A percentile compares a stretch with the other conserved stretches of the same genome.
These are phyloP conservation scores for Oligia strigilis DNA, from an alignment of 2,888 invertebrate species.

Conservation along the genomic window DNA sequence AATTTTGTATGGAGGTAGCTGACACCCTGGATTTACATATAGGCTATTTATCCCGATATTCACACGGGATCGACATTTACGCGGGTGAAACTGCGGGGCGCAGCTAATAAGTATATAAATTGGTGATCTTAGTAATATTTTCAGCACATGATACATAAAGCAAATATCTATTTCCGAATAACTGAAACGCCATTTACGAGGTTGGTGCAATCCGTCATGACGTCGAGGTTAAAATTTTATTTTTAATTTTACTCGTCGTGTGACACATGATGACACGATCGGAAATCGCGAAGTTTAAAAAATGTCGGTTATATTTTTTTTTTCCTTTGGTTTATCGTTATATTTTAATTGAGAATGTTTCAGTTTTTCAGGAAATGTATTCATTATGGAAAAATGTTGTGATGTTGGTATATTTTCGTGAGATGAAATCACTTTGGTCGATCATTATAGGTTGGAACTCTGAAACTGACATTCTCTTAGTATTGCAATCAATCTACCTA, in stretches of 20 bases:
- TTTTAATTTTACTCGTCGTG: constrained; percentile 18
- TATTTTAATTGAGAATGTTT: constrained; percentile 6
- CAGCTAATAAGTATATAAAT: too few relatives aligned
- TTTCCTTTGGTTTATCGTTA: constrained; percentile 7
- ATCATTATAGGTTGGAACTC: background rate
- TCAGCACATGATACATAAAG: constrained; percentile 1
- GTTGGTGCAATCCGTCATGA: constrained; percentile 23
- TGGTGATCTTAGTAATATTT: background rate
- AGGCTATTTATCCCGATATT: too few relatives aligned
- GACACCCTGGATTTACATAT: too few relatives aligned
- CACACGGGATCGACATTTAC: too few relatives aligned
- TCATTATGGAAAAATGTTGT: constrained; percentile 15
- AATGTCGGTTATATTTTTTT: constrained; percentile 41
- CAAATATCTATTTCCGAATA: constrained; percentile 43
- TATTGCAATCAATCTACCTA: background rate
- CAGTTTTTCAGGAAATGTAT: constrained; percentile 24
- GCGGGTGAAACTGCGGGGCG: too few relatives aligned
- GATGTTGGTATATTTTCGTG: constrained; percentile 1
- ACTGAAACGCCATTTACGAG: constrained; percentile 8
- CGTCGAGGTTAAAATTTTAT: constrained; percentile 2
- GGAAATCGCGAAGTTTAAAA: constrained; percentile 43
- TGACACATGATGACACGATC: constrained; percentile 22
- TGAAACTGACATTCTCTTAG: background rate
- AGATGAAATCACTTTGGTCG: constrained; percentile 1
- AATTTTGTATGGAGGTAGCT: too few relatives aligned